Base-by-base conservation (phyloP, 2,888 invertebrate species). In the Cataglyphis livida region DNA sequence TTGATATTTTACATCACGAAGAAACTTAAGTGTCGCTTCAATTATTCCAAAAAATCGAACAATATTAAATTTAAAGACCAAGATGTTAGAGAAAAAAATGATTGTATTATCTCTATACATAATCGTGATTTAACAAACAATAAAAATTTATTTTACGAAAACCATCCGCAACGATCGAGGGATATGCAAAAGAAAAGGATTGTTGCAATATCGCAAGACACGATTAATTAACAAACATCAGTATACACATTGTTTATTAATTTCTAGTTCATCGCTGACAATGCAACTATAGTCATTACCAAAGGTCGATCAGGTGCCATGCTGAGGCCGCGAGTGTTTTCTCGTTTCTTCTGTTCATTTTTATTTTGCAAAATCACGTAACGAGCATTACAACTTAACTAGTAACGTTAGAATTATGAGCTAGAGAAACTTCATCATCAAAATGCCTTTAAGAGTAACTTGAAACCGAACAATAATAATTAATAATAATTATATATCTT, bases 211-310 rank as follows among this genome's bases (percentile, higher is more conserved):
- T 87, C 90, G 92, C 86, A 91, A 93, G 90, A 92, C 91, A 92
- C 89, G 89, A 89, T 93, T 92, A 92, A 89, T 93, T 92, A 92
- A 93, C 90, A 92, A 93, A 93, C 93, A 57, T 78, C 92, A 93
- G 90, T 92, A 92, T 92, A 93, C 91, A 93, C 90, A 92, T 92
- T 89, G 85, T 93, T 93, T 93, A 93, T 93, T 93, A 91, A 90
- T 89, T 91, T 91, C 90, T 78, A 78, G 4, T 78, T 78, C 57
- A 68, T 78, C 85, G 91, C 90, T 92, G 93, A 93, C 93, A 92
- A 92, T 92, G 91, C 91, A 90, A 92, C 91, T 92, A 90, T 91
- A 91, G 91, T 92, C 90, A 92, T 91, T 91, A 91, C 87, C 88
- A 90, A 92, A 91, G 44, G 12, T 64, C 88, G 90, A 90, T 90